Conservation (phyloP, 1,140 invertebrate genomes). For the Charaxes varanes region DNA sequence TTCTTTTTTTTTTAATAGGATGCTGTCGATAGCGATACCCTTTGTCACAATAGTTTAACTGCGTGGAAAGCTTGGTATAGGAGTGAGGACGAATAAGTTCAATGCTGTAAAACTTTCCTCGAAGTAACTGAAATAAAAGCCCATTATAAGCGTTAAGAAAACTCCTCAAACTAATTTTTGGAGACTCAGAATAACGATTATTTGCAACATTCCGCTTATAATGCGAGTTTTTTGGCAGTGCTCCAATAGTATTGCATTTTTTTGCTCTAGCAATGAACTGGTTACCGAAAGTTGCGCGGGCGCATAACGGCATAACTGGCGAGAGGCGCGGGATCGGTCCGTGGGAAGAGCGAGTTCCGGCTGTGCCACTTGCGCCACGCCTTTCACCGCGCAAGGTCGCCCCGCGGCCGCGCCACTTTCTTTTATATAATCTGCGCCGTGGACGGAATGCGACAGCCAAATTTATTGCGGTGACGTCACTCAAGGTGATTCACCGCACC, state of each 20-base stretch:
- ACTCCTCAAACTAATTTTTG: background rate
- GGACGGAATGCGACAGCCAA: conserved; percentile 63
- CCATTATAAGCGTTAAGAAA: background rate
- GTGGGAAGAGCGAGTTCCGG: conserved; percentile 68
- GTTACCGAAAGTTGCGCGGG: conserved; percentile 61
- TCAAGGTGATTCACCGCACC: conserved; percentile 44
- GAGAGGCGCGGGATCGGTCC: conserved; percentile 49
- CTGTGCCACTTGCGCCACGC: conserved; percentile 64
- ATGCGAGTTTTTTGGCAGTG: conserved; percentile 33
- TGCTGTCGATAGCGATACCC: no score
- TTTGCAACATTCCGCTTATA: conserved; percentile 25
- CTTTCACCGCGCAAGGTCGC: conserved; percentile 72
- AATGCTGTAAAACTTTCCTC: no score
- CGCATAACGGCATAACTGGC: conserved; percentile 52
- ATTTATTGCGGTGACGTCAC: conserved; percentile 64
- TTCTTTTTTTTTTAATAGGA: no score
- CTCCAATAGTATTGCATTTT: conserved; percentile 50
- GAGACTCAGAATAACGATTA: conserved; percentile 2
- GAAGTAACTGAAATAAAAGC: no score
- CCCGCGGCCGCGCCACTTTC: conserved; percentile 66
- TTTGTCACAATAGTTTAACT: no score
- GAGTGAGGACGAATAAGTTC: no score
- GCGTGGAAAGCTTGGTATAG: no score
- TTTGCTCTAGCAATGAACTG: conserved; percentile 46
- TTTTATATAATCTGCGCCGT: conserved; percentile 58